These are phyloP conservation scores for Numida meleagris DNA, from an alignment of 2,113 vertebrate genomes.

Conservation along the genomic window DNA sequence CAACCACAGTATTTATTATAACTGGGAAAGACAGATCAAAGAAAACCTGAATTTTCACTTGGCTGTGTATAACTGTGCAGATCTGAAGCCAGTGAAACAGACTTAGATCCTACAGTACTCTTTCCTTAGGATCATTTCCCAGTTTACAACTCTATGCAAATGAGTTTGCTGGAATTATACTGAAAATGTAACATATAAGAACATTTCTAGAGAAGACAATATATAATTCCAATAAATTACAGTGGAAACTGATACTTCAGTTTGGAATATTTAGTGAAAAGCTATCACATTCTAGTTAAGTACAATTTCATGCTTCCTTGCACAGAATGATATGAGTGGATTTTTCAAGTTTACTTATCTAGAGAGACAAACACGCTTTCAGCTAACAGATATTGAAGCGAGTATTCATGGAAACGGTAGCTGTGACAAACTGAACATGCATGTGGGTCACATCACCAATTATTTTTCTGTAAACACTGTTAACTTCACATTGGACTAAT, in stretches of 20 bases:
- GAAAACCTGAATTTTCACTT: background rate
- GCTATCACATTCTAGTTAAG: background rate
- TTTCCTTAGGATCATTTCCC: background rate
- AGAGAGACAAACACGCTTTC: background rate
- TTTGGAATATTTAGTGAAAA: background rate
- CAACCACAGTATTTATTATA: background rate
- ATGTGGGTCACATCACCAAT: background rate
- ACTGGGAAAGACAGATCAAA: background rate
- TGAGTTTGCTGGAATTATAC: background rate
- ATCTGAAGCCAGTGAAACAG: background rate
- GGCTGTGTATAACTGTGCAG: background rate
- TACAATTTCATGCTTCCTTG: background rate
- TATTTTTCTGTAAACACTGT: background rate
- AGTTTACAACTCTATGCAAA: background rate
- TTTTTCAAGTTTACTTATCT: background rate
- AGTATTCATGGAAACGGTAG: background rate
- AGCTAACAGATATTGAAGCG: background rate
- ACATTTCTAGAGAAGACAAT: background rate
- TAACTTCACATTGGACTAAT: background rate
- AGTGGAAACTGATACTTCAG: background rate
- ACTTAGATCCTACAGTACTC: background rate
- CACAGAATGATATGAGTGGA: background rate
- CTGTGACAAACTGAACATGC: background rate
- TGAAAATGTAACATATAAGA: background rate
- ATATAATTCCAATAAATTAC: background rate